Evolutionary conservation across 2,797 vertebrate genomes (phyloP), one percentile per base, ranked within the genome.

Genomic region (Syngnathus rostellatus): DNA sequence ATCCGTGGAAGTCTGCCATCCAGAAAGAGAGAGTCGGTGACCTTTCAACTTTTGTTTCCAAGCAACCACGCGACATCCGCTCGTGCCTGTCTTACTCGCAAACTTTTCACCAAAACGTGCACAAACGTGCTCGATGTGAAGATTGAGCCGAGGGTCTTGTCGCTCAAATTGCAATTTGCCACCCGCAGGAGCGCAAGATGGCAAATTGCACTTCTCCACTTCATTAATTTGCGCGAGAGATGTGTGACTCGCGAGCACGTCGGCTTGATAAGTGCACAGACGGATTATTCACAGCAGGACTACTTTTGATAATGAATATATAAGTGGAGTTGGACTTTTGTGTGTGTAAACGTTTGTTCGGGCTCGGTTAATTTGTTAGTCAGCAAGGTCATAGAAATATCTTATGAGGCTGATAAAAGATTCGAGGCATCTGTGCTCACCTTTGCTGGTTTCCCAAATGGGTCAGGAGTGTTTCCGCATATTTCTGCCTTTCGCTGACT

Each of bases 401-500:
- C 14, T 7, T 14, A 16, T 37, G 6, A 19, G 1, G 37, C 17
- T 12, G 6, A 23, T 57, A 0, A 10, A 21, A 21, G 8, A 51
- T 55, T 12, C 16, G 23, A 25, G 23, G 23, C 45, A 16, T 46
- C 45, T 46, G 45, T 43, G 10, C 86, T 74, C 91, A 98, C 97
- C 96, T 96, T 91, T 98, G 94, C 81, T 98, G 96, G 86, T 97
- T 92, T 81, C 97, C 97, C 84, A 99, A 89, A 89, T 99, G 94
- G 86, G 92, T 92, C 64, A 99, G 88, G 84, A 99, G 91, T 64
- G 92, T 88, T 87, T 95, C 93, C 6, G 90, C 77, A 8, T 92
- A 93, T 85, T 89, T 94, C 90, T 95, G 94, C 81, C 93, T 88
- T 80, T 94, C 92, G 63, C 64, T 85, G 81, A 90, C 88, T 81